Conservation (phyloP, 2,888 invertebrate genomes). For the Unio delphinus region DNA sequence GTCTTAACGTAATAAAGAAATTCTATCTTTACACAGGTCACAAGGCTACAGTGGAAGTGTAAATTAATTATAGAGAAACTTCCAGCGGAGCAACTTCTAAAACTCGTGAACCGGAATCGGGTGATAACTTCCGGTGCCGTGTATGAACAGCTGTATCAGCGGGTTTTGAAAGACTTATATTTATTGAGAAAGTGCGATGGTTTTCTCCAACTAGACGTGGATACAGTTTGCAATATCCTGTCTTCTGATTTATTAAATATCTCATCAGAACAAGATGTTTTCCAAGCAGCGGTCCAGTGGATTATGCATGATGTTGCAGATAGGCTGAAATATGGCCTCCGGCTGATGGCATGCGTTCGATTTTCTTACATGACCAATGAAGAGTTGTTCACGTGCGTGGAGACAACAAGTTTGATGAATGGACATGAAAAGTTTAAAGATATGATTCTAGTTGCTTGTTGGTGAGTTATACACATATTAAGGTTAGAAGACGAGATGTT, state of each 20-base stretch:
- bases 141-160: slow-evolving; percentile 12
- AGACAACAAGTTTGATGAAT: slow-evolving; percentile 43
- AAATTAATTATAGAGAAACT: slow-evolving; percentile 24
- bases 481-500: no score
- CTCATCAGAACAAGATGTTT: slow-evolving; percentile 53
- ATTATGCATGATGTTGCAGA: slow-evolving; percentile 39
- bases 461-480: slow-evolving; percentile 29
- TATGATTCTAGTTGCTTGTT: slow-evolving; percentile 45
- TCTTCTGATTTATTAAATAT: slow-evolving; percentile 33
- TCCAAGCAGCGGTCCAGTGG: slow-evolving; percentile 52
- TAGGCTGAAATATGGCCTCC: slow-evolving; percentile 31
- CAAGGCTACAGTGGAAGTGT: slow-evolving; percentile 5
- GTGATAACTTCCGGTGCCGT: slow-evolving; percentile 9
- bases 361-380: slow-evolving; percentile 47
- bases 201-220: slow-evolving; percentile 35
- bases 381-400: slow-evolving; percentile 49
- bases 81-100: slow-evolving; percentile 31
- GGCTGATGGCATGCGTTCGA: slow-evolving; percentile 47
- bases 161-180: slow-evolving; percentile 12
- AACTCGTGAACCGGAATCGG: slow-evolving; percentile 25
- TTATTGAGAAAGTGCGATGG: slow-evolving; percentile 10
- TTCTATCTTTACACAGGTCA: no score
- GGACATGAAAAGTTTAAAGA: slow-evolving; percentile 38
- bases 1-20: no score
- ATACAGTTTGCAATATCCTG: slow-evolving; percentile 36